Evolutionary conservation across 2,113 vertebrate species (phyloP).

Genomic region (Pao palembangensis): DNA sequence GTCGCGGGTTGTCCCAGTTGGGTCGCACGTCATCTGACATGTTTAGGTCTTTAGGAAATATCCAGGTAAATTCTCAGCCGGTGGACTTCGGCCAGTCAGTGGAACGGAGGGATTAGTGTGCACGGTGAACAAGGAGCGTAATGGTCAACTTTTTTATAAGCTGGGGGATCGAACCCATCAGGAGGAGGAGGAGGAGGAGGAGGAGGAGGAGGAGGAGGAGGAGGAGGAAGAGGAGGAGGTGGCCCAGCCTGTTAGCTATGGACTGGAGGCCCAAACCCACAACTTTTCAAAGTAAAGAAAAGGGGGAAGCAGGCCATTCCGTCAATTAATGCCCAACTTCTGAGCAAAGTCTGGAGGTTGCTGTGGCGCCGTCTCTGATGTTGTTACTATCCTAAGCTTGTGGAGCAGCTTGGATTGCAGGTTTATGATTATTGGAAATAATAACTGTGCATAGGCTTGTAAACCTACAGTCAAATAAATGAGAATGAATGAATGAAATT

Average conservation of each 20-base stretch:
- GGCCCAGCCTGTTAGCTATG: background rate
- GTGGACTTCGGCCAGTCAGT: background rate
- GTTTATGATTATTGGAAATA: too few relatives aligned
- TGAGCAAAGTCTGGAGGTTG: conserved; percentile 7
- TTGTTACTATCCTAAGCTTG: too few relatives aligned
- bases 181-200: conserved; percentile 8
- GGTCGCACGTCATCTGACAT: conserved; percentile 79
- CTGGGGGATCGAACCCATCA: background rate
- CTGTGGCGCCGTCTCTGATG: too few relatives aligned
- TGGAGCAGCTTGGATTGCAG: too few relatives aligned
- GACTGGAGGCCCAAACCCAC: background rate
- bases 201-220: background rate
- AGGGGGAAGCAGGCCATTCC: too few relatives aligned
- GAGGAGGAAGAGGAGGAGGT: too few relatives aligned
- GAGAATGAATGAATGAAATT: too few relatives aligned
- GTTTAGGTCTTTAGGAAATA: background rate
- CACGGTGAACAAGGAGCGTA: background rate
- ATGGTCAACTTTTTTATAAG: background rate
- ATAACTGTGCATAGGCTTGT: too few relatives aligned
- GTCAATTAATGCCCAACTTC: too few relatives aligned
- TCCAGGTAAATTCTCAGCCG: background rate
- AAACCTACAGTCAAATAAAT: too few relatives aligned
- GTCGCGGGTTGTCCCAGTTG: conserved; percentile 81
- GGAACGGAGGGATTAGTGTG: background rate
- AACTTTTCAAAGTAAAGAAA: background rate